Conservation (phyloP, 2,797 vertebrate species). For the Vultur gryphus region DNA sequence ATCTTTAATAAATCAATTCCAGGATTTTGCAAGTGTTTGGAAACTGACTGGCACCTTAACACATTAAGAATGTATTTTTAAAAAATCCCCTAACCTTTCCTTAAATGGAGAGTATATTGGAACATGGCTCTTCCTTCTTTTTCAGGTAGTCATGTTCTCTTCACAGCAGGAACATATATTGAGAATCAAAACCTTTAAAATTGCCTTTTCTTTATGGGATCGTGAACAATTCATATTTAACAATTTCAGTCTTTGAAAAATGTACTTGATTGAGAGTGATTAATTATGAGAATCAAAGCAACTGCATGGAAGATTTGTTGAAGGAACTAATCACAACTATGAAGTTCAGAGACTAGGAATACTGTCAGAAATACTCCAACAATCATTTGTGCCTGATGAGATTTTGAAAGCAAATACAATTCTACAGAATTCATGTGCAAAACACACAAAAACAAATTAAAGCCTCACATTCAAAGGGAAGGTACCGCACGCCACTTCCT, state of each 20-base stretch:
- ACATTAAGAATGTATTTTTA: background rate
- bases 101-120: background rate
- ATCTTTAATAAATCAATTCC: background rate
- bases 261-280: constrained; percentile 3
- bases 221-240: constrained; percentile 31
- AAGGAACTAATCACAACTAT: constrained; percentile 10
- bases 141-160: background rate
- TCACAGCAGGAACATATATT: background rate
- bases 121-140: background rate
- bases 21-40: background rate
- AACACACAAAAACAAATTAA: background rate
- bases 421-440: background rate
- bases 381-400: background rate
- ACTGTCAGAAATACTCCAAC: background rate
- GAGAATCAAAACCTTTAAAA: constrained; percentile 29
- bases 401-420: constrained; percentile 2
- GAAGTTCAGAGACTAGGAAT: background rate
- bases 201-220: background rate
- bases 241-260: constrained; percentile 17
- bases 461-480: background rate
- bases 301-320: constrained; percentile 19
- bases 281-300: constrained; percentile 57
- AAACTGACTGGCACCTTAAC: background rate
- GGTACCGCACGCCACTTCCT: background rate
- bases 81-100: background rate